Evolutionary conservation across 2,113 vertebrate species (phyloP).

Genomic region (Myrmecophaga tridactyla): DNA sequence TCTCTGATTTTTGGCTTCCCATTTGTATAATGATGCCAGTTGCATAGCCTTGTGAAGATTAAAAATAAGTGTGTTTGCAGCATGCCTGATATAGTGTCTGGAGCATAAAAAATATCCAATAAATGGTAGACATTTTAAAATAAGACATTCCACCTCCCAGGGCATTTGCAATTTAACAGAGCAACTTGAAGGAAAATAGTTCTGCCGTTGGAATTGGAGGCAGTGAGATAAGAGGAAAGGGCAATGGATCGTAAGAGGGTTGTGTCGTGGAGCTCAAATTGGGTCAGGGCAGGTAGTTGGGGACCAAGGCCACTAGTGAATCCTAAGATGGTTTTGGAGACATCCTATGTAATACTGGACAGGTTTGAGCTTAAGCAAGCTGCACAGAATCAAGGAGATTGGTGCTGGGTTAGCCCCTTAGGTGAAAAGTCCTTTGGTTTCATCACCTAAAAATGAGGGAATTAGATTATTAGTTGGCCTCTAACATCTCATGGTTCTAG

Average conservation of each 20-base stretch:
- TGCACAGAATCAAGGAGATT: not conserved
- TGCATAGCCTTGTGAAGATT: not conserved
- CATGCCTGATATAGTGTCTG: not conserved
- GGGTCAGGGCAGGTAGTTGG: not conserved
- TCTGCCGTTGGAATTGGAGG: not conserved
- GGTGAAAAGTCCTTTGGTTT: not conserved
- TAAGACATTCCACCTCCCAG: not conserved
- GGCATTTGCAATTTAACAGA: not conserved
- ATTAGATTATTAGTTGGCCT: not conserved
- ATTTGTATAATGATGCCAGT: not conserved
- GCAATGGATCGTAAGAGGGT: not conserved
- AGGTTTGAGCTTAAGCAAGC: not conserved
- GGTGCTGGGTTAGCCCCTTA: not conserved
- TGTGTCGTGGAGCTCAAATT: not conserved
- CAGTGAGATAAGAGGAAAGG: not conserved
- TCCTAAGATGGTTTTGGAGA: not conserved
- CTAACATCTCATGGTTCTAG: not conserved
- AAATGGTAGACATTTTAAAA: not conserved
- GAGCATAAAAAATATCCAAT: not conserved
- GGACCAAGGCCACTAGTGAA: not conserved
- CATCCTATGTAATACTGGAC: not conserved
- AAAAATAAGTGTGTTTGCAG: not conserved
- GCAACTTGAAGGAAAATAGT: not conserved
- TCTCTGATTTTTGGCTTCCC: conserved; percentile 13
- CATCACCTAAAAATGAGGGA: not conserved